phyloP scores from a whole-genome alignment of 1,140 invertebrate genomes.

The Drosophila varians region DNA sequence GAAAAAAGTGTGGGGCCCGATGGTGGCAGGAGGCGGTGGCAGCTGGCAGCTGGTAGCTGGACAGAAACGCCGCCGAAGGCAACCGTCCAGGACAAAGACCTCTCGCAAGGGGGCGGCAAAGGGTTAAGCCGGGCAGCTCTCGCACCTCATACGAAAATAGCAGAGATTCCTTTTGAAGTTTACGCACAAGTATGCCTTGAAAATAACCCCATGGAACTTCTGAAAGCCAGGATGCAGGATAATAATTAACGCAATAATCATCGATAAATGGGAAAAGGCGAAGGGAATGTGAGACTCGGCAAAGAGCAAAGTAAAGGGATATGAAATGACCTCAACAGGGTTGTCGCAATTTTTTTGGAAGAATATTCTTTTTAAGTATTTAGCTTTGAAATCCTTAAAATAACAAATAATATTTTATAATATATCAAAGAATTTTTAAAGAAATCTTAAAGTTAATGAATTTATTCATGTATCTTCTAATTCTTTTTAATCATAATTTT shows the following conservation, averaged over 20 bases:
- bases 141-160: conserved; percentile 70
- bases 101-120: conserved; percentile 7
- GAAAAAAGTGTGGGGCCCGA: conserved; percentile 4
- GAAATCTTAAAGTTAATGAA: too few species aligned
- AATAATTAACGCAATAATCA: conserved; percentile 83
- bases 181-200: conserved; percentile 75
- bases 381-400: too few species aligned
- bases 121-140: conserved; percentile 33
- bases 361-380: too few species aligned
- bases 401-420: background rate
- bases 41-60: conserved; percentile 18
- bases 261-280: conserved; percentile 64
- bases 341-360: too few species aligned
- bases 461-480: background rate
- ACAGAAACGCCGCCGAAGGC: conserved; percentile 37
- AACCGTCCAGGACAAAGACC: conserved; percentile 34
- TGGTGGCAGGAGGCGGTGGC: background rate
- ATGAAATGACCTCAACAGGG: background rate
- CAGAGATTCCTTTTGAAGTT: conserved; percentile 82
- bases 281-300: conserved; percentile 5
- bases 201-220: conserved; percentile 42
- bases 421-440: too few species aligned
- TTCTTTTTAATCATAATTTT: too few species aligned
- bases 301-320: conserved; percentile 7
- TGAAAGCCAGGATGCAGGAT: conserved; percentile 59